Evolutionary conservation across 2,797 vertebrate species (phyloP), one percentile per base, ranked within the genome.

Genomic region (Limnodromus scolopaceus): DNA sequence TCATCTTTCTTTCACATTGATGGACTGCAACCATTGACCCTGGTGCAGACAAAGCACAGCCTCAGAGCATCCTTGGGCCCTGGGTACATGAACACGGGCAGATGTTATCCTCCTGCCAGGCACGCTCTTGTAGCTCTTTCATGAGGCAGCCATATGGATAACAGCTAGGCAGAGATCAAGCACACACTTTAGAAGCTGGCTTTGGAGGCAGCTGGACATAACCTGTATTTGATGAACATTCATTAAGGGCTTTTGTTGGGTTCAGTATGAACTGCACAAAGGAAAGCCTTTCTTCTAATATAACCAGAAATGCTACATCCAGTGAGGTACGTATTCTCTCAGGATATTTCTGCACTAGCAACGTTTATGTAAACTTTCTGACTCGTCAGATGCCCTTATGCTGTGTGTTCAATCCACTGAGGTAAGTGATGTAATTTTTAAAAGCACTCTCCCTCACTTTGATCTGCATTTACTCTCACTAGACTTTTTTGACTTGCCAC

Each of bases 401-500:
- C n/a, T 69, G 9, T 27, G 8, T 18, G 24, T 27, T 43, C 39
- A 32, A 84, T 32, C 10, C 60, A 87, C 19, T 34, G 51, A 89
- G 57, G 58, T 51, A 54, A 84, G 54, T 30, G n/a, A 70, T 63
- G 22, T 7, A 48, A 41, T 69, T 96, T 95, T 82, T 86, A 70
- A 69, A 87, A 89, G 39, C 49, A 55, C 27, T 96, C 97, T 93
- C 89, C 91, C 68, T 54, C 55, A 60, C 55, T 70, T 55, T 69
- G 71, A 87, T 85, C 78, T 72, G 49, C 63, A 48, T 72, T 84
- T 86, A 63, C n/a, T 89, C 53, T 64, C 75, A 70, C 19, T 89
- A 84, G 65, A 76, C 32, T 80, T 89, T 46, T 39, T 13, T 86
- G 68, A 95, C 69, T 86, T 57, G 43, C 6, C 24, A 83, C 91